A percentile compares a stretch with the other conserved stretches of the same genome.
These are phyloP conservation scores for Nemotelus pantherinus DNA, from an alignment of 2,888 invertebrate species.

Conservation along the genomic window DNA sequence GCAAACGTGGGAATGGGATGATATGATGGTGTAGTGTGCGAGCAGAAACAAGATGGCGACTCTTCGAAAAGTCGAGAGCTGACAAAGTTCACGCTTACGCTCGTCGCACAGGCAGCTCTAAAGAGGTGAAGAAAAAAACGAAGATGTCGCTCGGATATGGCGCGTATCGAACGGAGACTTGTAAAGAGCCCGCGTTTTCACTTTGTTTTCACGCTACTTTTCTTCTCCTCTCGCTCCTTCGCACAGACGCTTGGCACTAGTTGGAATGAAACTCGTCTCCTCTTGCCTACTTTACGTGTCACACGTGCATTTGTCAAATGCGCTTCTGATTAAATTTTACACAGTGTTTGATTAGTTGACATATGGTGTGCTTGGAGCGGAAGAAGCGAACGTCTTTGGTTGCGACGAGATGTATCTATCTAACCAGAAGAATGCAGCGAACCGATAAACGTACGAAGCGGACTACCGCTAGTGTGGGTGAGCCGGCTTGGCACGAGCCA, in stretches of 20 bases:
- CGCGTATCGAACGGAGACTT: background rate
- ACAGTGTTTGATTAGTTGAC: constrained; percentile 31
- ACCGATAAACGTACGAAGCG: background rate
- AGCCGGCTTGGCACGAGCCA: constrained; percentile 40
- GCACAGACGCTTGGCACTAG: background rate
- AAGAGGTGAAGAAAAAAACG: background rate
- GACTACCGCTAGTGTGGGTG: constrained; percentile 2
- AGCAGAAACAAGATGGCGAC: constrained; percentile 16
- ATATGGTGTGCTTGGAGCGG: constrained; percentile 14
- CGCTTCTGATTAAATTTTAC: constrained; percentile 34
- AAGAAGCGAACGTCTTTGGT: too few species aligned
- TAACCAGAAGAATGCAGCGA: background rate
- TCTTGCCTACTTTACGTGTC: constrained; percentile 2
- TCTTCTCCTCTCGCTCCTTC: constrained; percentile 3
- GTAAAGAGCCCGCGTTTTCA: constrained; percentile 21
- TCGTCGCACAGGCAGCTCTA: background rate
- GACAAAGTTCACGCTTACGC: constrained; percentile 38
- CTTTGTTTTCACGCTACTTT: constrained; percentile 17
- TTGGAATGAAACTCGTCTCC: too few species aligned
- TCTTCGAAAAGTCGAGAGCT: constrained; percentile 31
- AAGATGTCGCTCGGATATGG: background rate
- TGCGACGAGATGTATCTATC: too few species aligned
- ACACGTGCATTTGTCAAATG: constrained; percentile 30
- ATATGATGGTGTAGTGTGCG: background rate
- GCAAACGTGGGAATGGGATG: background rate